phyloP scores from a whole-genome alignment of 2,888 invertebrate species.

The Malachius bipustulatus region DNA sequence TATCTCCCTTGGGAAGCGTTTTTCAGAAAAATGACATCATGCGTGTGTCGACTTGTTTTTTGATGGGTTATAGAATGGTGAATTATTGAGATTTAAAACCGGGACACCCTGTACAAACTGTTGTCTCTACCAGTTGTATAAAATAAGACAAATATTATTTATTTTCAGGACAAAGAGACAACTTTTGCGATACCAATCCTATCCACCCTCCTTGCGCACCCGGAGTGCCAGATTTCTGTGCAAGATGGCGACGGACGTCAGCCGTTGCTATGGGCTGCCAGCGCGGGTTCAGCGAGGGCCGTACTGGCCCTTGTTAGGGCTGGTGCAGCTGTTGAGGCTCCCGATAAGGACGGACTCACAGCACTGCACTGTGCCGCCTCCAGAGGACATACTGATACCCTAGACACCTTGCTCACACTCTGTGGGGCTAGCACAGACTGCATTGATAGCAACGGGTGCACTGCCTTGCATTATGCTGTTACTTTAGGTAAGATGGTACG shows the following conservation, averaged over 20 bases:
- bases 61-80: no score
- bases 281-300: slow-evolving; percentile 89
- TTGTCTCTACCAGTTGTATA: no score
- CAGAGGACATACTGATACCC: slow-evolving; percentile 84
- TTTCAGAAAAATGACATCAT: no score
- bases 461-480: slow-evolving; percentile 92
- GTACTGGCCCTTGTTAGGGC: slow-evolving; percentile 79
- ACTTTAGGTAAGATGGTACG: slow-evolving; percentile 53
- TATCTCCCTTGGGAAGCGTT: no score
- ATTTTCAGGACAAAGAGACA: slow-evolving; percentile 32
- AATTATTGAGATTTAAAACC: no score
- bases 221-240: slow-evolving; percentile 71
- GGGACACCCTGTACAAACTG: no score
- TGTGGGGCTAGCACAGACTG: slow-evolving; percentile 84
- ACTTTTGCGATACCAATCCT: slow-evolving; percentile 68
- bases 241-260: slow-evolving; percentile 87
- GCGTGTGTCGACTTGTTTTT: no score
- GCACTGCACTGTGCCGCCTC: slow-evolving; percentile 96
- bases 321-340: slow-evolving; percentile 69
- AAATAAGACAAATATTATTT: no score
- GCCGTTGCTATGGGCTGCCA: slow-evolving; percentile 94
- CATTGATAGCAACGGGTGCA: slow-evolving; percentile 88
- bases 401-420: slow-evolving; percentile 75
- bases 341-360: slow-evolving; percentile 87
- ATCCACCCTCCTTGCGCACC: slow-evolving; percentile 60